These are phyloP conservation scores for Anastrepha obliqua DNA, from an alignment of 1,140 invertebrate species.

Conservation along the genomic window DNA sequence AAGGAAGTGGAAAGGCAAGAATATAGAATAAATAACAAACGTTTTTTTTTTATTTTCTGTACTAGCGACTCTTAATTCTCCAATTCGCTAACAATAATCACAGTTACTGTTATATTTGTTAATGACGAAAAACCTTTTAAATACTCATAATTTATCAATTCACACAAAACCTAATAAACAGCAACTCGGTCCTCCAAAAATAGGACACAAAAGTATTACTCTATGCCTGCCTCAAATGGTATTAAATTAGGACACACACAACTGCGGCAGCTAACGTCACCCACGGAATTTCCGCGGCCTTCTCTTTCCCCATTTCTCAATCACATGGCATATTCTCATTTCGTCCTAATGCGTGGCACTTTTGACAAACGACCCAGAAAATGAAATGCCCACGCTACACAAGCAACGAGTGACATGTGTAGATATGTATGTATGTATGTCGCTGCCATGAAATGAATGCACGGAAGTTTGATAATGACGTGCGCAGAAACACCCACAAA, in stretches of 20 bases:
- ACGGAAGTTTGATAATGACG: not conserved
- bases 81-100: too few species aligned
- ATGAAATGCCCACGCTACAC: not conserved
- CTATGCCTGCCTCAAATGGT: not conserved
- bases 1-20: too few species aligned
- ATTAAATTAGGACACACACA: not conserved
- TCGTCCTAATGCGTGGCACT: constrained; percentile 36
- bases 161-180: too few species aligned
- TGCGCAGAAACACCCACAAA: constrained; percentile 3
- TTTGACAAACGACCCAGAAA: constrained; percentile 40
- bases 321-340: constrained; percentile 13
- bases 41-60: too few species aligned
- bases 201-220: too few species aligned
- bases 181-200: too few species aligned
- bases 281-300: not conserved
- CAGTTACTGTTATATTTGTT: too few species aligned
- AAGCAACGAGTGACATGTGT: not conserved
- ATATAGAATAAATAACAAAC: too few species aligned
- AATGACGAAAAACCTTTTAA: too few species aligned
- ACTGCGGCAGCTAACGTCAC: not conserved
- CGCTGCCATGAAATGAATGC: not conserved
- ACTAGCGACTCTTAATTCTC: too few species aligned
- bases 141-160: too few species aligned
- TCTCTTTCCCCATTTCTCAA: not conserved
- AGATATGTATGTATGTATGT: not conserved